phyloP scores from a whole-genome alignment of 2,797 vertebrate genomes.

The Cyprinella venusta region DNA sequence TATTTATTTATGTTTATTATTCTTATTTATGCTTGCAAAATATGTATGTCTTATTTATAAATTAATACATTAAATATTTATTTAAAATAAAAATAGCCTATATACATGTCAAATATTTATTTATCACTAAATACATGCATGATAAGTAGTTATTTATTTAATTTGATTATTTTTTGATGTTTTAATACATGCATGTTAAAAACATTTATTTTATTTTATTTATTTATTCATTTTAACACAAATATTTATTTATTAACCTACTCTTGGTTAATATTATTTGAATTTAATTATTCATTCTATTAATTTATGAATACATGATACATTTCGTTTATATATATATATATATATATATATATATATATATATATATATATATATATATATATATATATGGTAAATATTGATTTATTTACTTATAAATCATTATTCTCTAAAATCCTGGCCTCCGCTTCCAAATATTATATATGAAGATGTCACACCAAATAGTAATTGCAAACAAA shows the following conservation, averaged over 20 bases:
- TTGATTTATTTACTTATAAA: not conserved
- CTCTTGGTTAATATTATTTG: not conserved
- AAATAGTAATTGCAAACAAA: not conserved
- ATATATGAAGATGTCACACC: not conserved
- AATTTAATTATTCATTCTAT: not conserved
- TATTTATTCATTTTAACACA: not conserved
- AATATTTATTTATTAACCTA: not conserved
- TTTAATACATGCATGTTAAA: too few species aligned
- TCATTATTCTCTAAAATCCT: not conserved
- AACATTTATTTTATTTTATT: too few species aligned
- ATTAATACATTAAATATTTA: not conserved
- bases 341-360: not conserved
- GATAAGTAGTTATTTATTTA: too few species aligned
- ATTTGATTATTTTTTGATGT: too few species aligned
- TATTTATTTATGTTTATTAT: not conserved
- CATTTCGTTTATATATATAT: not conserved
- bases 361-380: too few species aligned
- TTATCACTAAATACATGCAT: too few species aligned
- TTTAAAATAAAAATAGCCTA: too few species aligned
- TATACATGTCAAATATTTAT: too few species aligned
- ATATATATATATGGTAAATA: too few species aligned
- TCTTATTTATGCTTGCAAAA: not conserved
- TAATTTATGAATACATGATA: not conserved
- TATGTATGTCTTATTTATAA: not conserved
- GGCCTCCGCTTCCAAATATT: not conserved